Evolutionary conservation across 2,113 vertebrate genomes (phyloP), one percentile per base, ranked within the genome.

Genomic region (Ceyx melanurus): DNA sequence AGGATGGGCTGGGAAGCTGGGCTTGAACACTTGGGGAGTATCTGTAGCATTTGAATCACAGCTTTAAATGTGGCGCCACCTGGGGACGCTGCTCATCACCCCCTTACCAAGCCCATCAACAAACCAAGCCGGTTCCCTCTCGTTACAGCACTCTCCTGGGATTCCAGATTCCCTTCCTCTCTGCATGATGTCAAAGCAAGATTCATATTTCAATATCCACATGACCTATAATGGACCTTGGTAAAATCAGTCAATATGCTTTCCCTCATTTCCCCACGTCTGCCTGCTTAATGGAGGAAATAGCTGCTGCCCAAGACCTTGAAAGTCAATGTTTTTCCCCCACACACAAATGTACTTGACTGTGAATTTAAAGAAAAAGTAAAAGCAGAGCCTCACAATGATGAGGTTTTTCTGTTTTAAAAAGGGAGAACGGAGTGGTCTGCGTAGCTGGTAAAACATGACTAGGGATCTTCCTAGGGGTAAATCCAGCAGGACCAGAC

Each of bases 221-320:
- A 72, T 3, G 31, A 86, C 81, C 85, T 71, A 68, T 92, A 97
- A 96, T 86, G 90, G 88, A 83, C 82, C 79, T 86, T 75, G 80
- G 74, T 95, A 90, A 96, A 95, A 95, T 77, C 90, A 96, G 75
- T 96, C 96, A 83, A 93, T 94, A 92, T 1, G 7, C 37, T 51
- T 92, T 92, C 68, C 79, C 92, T 97, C 91, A 93, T 94, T 97
- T 97, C 71, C 66, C 75, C 82, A 73, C 4, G 2, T 85, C 73
- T 1, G 0, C 18, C 75, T 89, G 66, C 88, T 85, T 94, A 97
- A 95, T 92, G 90, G 91, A 96, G 84, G 93, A 94, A 97, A 95
- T 90, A 86, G 90, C 73, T 93, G 45, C 88, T 94, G 79, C 76
- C 62, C 13, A 3, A 90, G 93, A 91, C 84, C 82, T 93, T 95